Base-by-base conservation (phyloP, 2,797 vertebrate species). In the Phoebastria nigripes region DNA sequence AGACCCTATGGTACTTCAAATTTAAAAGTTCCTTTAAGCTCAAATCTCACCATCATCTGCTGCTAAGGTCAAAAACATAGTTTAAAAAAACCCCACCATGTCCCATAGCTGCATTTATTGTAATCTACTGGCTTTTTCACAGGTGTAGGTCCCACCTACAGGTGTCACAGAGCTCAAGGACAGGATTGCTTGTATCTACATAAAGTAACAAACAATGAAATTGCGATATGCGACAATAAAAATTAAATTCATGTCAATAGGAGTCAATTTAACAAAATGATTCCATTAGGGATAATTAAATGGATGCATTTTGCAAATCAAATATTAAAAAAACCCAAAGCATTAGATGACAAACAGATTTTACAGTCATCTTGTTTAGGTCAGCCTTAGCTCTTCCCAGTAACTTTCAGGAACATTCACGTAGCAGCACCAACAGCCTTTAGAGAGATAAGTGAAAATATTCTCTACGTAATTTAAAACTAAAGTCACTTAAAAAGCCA, bases 261-360 rank as follows among this genome's bases (percentile, higher is more conserved):
- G 46, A 87, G 33, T 74, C 41, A 82, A 49, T 69, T 77, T 58
- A 85, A 73, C 9, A 73, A 81, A 92, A 87, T 59, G 2, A 74
- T 80, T 92, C 41, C 28, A 71, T 63, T 54, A 71, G 31, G 25
- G 42, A 78, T 87, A 95, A 95, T 90, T 76, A 82, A 90, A 92
- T 55, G 24, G 52, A 84, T 79, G 63, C 26, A 69, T 85, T 95
- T 89, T 89, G 63, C 15, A 88, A 91, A 94, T 89, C 44, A 92
- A 82, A 89, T 85, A 66, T 41, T 15, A 26, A 66, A 89, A 90
- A 87, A 67, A 3, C 4, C 16, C 62, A 93, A 87, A 66, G 71
- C 63, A 80, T 20, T 77, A 61, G 52, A 92, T 73, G 54, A 63
- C 61, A 88, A 87, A 58, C 12, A 69, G 31, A 79, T 84, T 93